Percentiles rank a stretch among this genome's conserved stretches.
Evolutionary conservation across 2,797 vertebrate species (phyloP).

Genomic region (Rhyacichthys aspro): DNA sequence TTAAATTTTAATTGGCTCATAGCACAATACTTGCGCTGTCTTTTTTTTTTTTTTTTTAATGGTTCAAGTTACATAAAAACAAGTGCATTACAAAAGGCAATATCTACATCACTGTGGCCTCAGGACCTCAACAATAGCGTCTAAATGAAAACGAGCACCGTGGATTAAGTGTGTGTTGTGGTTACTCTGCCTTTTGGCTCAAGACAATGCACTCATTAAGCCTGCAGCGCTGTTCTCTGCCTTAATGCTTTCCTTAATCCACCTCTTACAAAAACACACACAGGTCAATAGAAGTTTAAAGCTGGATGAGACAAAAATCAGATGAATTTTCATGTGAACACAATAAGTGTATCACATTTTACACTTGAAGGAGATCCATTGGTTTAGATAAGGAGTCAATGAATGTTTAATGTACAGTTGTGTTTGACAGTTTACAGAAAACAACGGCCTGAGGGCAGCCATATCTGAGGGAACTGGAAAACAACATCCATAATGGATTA

Average conservation of each 20-base stretch:
- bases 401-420: constrained; percentile 29
- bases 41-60: not conserved
- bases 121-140: not conserved
- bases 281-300: constrained; percentile 8
- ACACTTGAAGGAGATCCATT: constrained; percentile 8
- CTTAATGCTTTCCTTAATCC: constrained; percentile 12
- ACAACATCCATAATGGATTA: constrained; percentile 11
- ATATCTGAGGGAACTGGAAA: constrained; percentile 11
- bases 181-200: constrained; percentile 4
- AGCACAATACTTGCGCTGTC: constrained; percentile 5
- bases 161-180: constrained; percentile 15
- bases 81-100: not conserved
- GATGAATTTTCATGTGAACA: constrained; percentile 6
- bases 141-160: constrained; percentile 2
- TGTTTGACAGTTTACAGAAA: constrained; percentile 40
- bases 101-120: constrained; percentile 1
- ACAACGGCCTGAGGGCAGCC: constrained; percentile 21
- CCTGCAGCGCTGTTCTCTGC: constrained; percentile 9
- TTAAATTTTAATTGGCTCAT: constrained; percentile 5
- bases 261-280: constrained; percentile 2
- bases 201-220: constrained; percentile 2
- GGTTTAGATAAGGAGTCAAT: constrained; percentile 32
- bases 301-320: not conserved
- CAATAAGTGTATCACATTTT: not conserved
- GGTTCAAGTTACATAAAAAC: not conserved